phyloP scores from a whole-genome alignment of 1,140 invertebrate genomes.

The Ceratina japonica region DNA sequence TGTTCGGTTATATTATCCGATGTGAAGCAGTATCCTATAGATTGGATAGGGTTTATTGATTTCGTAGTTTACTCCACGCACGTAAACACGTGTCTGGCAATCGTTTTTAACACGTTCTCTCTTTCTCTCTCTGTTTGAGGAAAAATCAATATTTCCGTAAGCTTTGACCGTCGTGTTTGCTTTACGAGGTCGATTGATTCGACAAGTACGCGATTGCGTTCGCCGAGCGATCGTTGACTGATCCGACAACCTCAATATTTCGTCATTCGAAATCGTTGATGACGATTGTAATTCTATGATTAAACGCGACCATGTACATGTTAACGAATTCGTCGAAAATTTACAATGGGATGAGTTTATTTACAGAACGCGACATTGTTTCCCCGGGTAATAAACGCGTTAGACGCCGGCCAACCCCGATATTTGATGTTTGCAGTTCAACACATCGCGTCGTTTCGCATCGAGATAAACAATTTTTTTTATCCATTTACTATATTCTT shows the following conservation, averaged over 20 bases:
- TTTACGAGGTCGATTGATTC: neutral
- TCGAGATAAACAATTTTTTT: neutral
- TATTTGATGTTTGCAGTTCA: neutral
- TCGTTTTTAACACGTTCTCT: no score
- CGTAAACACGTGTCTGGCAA: no score
- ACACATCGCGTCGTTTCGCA: neutral
- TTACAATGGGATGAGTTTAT: neutral
- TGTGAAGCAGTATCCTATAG: no score
- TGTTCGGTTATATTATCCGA: no score
- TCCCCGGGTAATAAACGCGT: conserved; percentile 7
- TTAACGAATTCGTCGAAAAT: conserved; percentile 33
- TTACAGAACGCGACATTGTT: conserved; percentile 19
- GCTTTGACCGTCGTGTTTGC: neutral
- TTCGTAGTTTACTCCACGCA: no score
- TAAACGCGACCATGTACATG: conserved; percentile 6
- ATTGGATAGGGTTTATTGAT: no score
- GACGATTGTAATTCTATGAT: conserved; percentile 37
- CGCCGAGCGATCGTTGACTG: no score
- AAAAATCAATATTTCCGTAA: conserved; percentile 2
- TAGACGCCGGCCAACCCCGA: neutral
- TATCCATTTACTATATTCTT: neutral
- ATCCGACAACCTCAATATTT: conserved; percentile 23
- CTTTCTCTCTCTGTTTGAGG: neutral
- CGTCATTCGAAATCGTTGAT: conserved; percentile 24
- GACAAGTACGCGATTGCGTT: neutral